These are phyloP conservation scores for Pterocles burchelli DNA, from an alignment of 2,113 vertebrate species.

Conservation along the genomic window DNA sequence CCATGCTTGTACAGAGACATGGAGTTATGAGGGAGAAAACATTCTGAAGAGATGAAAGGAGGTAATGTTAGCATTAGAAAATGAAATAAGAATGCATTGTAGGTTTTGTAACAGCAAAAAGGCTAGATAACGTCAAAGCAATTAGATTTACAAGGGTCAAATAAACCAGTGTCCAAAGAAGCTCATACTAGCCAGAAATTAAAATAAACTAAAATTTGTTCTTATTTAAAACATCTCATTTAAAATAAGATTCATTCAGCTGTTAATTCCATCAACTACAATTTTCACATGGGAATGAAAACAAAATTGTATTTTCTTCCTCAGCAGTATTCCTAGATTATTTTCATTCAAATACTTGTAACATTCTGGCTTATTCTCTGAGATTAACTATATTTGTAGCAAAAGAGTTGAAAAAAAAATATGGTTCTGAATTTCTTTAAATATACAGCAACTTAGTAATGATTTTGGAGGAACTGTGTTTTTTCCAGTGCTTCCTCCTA, in stretches of 20 bases:
- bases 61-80: not conserved
- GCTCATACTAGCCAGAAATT: not conserved
- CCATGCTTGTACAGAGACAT: not conserved
- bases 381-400: rapidly evolving
- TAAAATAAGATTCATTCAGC: not conserved
- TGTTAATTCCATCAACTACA: not conserved
- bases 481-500: not conserved
- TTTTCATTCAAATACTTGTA: not conserved
- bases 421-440: not conserved
- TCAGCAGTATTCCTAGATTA: not conserved
- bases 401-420: not conserved
- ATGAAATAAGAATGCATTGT: not conserved
- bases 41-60: not conserved
- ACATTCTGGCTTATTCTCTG: not conserved
- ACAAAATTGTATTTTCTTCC: not conserved
- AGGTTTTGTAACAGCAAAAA: not conserved
- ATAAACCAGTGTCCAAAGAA: not conserved
- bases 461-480: not conserved
- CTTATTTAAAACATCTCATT: not conserved
- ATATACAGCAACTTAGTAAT: not conserved
- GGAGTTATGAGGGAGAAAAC: not conserved
- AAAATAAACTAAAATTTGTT: not conserved
- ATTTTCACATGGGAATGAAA: not conserved
- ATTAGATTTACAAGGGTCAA: not conserved
- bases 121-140: not conserved